A percentile compares a stretch with the other conserved stretches of the same genome.
These are phyloP conservation scores for Meloe dianella DNA, from an alignment of 2,888 invertebrate species.

Conservation along the genomic window DNA sequence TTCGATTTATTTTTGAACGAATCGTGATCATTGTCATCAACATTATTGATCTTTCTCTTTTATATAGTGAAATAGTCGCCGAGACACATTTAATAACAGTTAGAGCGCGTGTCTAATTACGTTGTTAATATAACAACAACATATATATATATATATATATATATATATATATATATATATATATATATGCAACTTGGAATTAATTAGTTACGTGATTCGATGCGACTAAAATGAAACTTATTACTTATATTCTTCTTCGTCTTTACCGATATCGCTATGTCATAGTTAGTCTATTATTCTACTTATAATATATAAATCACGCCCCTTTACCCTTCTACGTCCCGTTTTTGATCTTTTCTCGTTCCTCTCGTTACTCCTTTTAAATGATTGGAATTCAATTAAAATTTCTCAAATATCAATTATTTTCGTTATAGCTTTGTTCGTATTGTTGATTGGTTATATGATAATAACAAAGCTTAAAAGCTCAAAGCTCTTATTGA, in stretches of 20 bases:
- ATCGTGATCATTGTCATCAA: background rate
- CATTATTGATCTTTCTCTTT: background rate
- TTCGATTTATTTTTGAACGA: background rate
- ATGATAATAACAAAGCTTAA: background rate
- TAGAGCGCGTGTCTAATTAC: slow-evolving; percentile 49
- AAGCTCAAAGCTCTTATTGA: background rate
- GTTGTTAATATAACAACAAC: slow-evolving; percentile 41
- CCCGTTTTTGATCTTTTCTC: background rate
- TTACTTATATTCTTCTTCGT: slow-evolving; percentile 34
- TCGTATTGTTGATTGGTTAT: slow-evolving; percentile 8
- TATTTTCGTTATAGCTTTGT: slow-evolving; percentile 19
- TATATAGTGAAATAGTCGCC: background rate
- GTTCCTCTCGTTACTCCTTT: slow-evolving; percentile 25
- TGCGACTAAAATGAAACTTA: slow-evolving; percentile 48
- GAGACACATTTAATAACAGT: slow-evolving; percentile 35
- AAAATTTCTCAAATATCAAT: slow-evolving; percentile 45
- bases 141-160: background rate
- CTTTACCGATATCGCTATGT: slow-evolving; percentile 43
- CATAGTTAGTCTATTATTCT: slow-evolving; percentile 45
- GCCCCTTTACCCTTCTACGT: background rate
- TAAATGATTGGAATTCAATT: slow-evolving; percentile 41
- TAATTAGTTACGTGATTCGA: slow-evolving; percentile 54
- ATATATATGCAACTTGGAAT: slow-evolving; percentile 43
- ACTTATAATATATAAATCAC: slow-evolving; percentile 20
- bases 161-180: slow-evolving; percentile 12